These are phyloP conservation scores for Sialia sialis DNA, from an alignment of 2,113 vertebrate species.

Conservation along the genomic window DNA sequence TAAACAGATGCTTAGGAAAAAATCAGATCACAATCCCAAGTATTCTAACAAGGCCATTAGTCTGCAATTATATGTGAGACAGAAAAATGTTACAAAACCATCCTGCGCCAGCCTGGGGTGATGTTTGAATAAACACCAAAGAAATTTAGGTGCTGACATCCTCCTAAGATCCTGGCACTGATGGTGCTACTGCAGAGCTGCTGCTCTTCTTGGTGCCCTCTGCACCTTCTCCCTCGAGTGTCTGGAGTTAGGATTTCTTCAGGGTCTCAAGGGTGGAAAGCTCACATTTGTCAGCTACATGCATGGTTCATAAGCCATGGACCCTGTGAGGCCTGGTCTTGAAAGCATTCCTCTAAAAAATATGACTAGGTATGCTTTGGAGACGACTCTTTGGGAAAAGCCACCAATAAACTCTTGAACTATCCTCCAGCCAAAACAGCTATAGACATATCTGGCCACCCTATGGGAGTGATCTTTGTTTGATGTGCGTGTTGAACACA, in stretches of 20 bases:
- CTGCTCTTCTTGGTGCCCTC: neutral
- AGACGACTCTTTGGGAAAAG: neutral
- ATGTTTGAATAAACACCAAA: neutral
- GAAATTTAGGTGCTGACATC: neutral
- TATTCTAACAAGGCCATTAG: constrained; percentile 10
- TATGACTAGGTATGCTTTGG: neutral
- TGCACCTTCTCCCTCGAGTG: neutral
- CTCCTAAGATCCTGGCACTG: neutral
- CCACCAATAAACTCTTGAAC: neutral
- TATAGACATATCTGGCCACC: neutral
- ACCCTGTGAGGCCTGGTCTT: neutral
- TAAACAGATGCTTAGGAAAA: constrained; percentile 31
- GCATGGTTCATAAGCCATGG: neutral
- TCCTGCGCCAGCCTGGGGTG: neutral
- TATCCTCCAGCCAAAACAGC: neutral
- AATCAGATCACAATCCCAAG: constrained; percentile 7
- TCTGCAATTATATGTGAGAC: constrained; percentile 2
- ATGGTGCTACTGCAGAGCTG: neutral
- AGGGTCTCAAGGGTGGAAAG: neutral
- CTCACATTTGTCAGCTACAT: neutral
- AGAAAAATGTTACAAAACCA: neutral
- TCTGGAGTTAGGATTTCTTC: neutral
- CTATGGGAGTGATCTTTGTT: neutral
- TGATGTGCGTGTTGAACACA: neutral
- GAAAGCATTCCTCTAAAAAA: neutral